Evolutionary conservation across 2,888 invertebrate genomes (phyloP).

Genomic region (Torymus tubicola): DNA sequence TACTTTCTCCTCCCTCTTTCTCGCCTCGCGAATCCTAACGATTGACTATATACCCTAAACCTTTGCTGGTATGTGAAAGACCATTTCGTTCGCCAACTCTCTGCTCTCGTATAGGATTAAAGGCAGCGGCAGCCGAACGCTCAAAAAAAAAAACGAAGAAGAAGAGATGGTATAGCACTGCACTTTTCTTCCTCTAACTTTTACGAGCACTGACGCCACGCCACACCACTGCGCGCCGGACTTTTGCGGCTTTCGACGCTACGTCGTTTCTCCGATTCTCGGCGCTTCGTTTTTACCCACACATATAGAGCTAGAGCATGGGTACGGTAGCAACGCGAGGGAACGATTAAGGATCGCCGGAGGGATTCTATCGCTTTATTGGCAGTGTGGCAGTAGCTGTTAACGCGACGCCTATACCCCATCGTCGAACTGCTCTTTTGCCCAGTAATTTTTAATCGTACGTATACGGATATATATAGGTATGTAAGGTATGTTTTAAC

Average conservation of each 20-base stretch:
- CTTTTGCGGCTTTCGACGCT: neutral
- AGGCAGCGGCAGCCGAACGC: conserved; percentile 2
- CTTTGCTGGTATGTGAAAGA: too few species aligned
- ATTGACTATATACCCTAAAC: neutral
- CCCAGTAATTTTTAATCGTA: too few species aligned
- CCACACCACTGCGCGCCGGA: too few species aligned
- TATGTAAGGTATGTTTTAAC: too few species aligned
- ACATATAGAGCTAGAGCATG: neutral
- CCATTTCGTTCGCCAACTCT: neutral
- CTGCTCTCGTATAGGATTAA: conserved; percentile 17
- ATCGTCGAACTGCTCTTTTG: too few species aligned
- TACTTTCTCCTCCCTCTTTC: neutral
- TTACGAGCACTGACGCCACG: conserved; percentile 18
- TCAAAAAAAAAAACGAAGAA: neutral
- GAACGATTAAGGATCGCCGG: conserved; percentile 25
- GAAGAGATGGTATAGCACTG: neutral
- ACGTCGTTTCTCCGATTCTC: neutral
- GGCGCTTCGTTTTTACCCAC: neutral
- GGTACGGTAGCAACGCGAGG: neutral
- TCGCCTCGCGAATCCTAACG: neutral
- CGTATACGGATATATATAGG: too few species aligned
- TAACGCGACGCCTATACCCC: too few species aligned
- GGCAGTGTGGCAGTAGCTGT: neutral
- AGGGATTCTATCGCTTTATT: conserved; percentile 35
- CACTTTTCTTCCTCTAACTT: conserved; percentile 34